phyloP scores from a whole-genome alignment of 2,888 invertebrate genomes.

The Yponomeuta sedellus region DNA sequence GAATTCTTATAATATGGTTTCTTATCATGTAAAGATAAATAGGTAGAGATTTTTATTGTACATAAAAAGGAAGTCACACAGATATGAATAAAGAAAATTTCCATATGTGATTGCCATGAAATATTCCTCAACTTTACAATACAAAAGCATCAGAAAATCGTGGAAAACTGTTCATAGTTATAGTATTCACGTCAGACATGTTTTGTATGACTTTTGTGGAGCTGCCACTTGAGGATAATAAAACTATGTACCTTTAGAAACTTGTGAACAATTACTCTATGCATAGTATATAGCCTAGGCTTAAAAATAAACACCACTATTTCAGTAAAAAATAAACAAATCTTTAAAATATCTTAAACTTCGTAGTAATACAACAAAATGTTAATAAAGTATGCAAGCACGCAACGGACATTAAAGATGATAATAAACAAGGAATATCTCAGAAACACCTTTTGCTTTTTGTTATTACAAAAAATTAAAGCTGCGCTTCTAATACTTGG shows the following conservation, averaged over 20 bases:
- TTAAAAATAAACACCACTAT: not conserved
- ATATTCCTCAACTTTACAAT: not conserved
- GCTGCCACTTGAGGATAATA: not conserved
- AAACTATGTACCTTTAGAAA: too few species aligned
- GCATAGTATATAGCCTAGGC: not conserved
- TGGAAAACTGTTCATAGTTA: not conserved
- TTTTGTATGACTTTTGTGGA: not conserved
- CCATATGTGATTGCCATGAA: not conserved
- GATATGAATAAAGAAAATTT: too few species aligned
- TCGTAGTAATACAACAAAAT: not conserved
- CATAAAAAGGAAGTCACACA: too few species aligned
- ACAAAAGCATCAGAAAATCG: not conserved
- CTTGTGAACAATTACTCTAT: not conserved
- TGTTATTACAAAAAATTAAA: not conserved
- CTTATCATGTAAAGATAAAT: too few species aligned
- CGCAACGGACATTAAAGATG: too few species aligned
- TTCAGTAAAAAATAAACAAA: not conserved
- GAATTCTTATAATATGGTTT: too few species aligned
- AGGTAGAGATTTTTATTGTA: too few species aligned
- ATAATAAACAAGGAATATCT: not conserved
- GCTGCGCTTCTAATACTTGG: too few species aligned
- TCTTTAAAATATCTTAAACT: not conserved
- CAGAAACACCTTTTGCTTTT: too few species aligned
- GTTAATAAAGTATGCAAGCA: not conserved
- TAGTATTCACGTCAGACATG: not conserved